Base-by-base conservation (phyloP, 1,140 invertebrate genomes). In the Drosophila grimshawi region DNA sequence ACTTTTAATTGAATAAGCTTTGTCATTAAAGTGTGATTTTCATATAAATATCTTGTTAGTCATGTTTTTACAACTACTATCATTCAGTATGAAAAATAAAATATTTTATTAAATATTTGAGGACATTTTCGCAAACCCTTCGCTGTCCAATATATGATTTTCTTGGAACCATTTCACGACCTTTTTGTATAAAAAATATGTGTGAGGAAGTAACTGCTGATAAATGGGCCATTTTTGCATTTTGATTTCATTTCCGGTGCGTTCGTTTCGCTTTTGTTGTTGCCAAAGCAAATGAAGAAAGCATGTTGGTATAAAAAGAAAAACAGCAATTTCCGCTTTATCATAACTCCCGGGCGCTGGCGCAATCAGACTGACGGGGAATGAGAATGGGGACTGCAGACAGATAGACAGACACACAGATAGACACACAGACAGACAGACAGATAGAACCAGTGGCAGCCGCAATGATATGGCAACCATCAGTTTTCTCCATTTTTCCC, bases 261-360 rank as follows among this genome's bases (percentile, higher is more conserved):
- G 65, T 76, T 76, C 67, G 66, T 63, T 78, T 68, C 29, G 30
- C 37, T 56, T 48, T 37, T 51, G 35, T 48, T 55, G 37, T 49
- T 61, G 10, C 33, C 49, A 66, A 66, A 67, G 57, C 56, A 74
- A 62, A 53, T 41, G 29, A 68, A 62, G 66, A 37, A 60, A 65
- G 8, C 39, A 41, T 53, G 39, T 49, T 57, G 41, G 32, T 37
- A 62, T 57, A 43, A 78, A 76, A 71, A 64, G 62, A 65, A 88
- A 86, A 83, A 80, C 78, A 61, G 73, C 73, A 88, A 89, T 88
- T 89, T 89, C 83, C 83, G 77, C 76, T 80, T 62, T 51, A 80
- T 80, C 77, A 75, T 62, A 46, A 56, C 68, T 37, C 53, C 11
- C 32, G 27, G 60, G 7, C 49, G 39, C 19, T 19, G 19, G 19